Evolutionary conservation across 2,888 invertebrate genomes (phyloP), one percentile per base, ranked within the genome.

Genomic region (Yponomeuta plumbellus): DNA sequence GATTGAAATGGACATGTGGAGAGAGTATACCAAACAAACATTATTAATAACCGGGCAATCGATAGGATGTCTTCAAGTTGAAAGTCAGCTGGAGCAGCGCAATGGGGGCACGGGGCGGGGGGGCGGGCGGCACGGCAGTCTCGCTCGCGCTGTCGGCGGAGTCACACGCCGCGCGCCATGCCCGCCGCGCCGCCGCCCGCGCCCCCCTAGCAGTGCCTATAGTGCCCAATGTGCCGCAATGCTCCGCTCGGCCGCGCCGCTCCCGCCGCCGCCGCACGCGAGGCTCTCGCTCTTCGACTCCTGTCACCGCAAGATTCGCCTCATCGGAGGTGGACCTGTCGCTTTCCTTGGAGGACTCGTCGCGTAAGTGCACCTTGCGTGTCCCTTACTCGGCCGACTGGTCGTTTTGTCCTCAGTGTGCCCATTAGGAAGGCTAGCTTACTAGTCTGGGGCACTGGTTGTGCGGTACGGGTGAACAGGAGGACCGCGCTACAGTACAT

Each of bases 251-350:
- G 70, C 90, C 82, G 85, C 88, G 86, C 79, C 91, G 85, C 75
- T 83, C 71, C 83, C 92, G 78, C 85, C 85, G 75, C 85, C 85
- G 78, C 85, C 86, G 70, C 85, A 90, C 78, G 90, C 94, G 72
- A 88, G 94, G 71, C 92, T 93, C 71, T 94, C 94, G 71, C 91
- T 94, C 63, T 93, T 94, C 83, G 94, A 94, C 86, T 94, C 94
- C 76, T 94, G 94, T 83, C 94, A 94, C 85, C 92, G 94, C 81
- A 94, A 94, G 89, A 94, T 94, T 79, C 92, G 94, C 73, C 92
- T 94, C 77, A 94, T 94, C 80, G 94, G 94, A 75, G 93, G 93
- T 69, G 93, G 93, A 67, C 93, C 94, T 61, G 93, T 93, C 71
- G 93, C 93, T 72, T 93, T 94, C 82, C 86, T 94, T 71, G 94